These are phyloP conservation scores for Bellardia bayeri DNA, from an alignment of 2,888 invertebrate species.

Conservation along the genomic window DNA sequence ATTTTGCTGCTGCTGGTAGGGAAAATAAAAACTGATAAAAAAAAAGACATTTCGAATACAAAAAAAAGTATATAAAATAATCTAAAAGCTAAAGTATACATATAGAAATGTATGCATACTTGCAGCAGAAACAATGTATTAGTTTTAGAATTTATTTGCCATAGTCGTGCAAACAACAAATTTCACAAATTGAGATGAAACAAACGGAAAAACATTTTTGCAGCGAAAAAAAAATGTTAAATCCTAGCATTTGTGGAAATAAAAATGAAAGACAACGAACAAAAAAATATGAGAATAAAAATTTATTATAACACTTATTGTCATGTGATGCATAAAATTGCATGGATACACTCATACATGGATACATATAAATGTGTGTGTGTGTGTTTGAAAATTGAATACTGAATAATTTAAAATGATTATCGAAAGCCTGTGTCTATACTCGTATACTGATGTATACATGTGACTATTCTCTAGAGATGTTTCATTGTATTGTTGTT, in stretches of 20 bases:
- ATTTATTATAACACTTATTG: conserved; percentile 64
- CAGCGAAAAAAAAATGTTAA: conserved; percentile 46
- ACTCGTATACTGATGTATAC: too few species aligned
- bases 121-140: conserved; percentile 37
- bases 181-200: conserved; percentile 27
- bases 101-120: background rate
- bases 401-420: conserved; percentile 73
- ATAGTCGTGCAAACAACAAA: conserved; percentile 22
- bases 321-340: conserved; percentile 69
- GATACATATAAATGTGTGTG: background rate
- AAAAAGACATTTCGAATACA: conserved; percentile 11
- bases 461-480: conserved; percentile 61
- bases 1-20: conserved; percentile 29
- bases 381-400: conserved; percentile 60
- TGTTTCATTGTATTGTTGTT: conserved; percentile 29
- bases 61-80: conserved; percentile 1
- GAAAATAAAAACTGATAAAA: background rate
- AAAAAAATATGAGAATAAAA: conserved; percentile 37
- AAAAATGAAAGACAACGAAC: background rate
- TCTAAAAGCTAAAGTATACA: conserved; percentile 13
- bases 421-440: conserved; percentile 55
- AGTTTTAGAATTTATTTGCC: conserved; percentile 67
- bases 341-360: conserved; percentile 13
- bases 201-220: conserved; percentile 24
- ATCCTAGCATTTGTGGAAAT: conserved; percentile 55